These are phyloP conservation scores for Eurois occulta DNA, from an alignment of 2,888 invertebrate genomes.

Conservation along the genomic window DNA sequence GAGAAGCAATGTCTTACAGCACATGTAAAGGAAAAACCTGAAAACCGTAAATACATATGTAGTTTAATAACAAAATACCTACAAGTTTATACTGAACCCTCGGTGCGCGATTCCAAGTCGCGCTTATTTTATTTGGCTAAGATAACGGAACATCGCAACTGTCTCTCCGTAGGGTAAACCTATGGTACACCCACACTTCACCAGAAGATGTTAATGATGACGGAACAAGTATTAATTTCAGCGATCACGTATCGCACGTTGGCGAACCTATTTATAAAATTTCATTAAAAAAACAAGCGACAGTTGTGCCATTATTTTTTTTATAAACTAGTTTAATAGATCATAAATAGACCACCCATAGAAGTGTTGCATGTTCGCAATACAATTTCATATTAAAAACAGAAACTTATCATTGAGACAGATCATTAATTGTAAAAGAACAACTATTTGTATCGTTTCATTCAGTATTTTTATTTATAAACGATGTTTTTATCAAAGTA, in stretches of 20 bases:
- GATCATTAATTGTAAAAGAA: conserved; percentile 36
- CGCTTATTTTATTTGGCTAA: neutral
- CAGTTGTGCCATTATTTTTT: neutral
- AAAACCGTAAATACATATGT: no score
- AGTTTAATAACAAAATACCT: no score
- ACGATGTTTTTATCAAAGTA: conserved; percentile 12
- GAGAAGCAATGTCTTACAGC: no score
- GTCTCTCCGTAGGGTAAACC: neutral
- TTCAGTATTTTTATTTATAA: conserved; percentile 23
- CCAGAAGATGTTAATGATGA: neutral
- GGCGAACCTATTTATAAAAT: conserved; percentile 5
- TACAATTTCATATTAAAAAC: conserved; percentile 12
- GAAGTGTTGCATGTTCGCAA: neutral
- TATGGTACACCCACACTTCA: neutral
- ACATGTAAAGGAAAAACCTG: no score
- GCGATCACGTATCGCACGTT: neutral
- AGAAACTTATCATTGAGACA: conserved; percentile 38
- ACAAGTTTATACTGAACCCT: no score
- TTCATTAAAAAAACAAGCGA: neutral
- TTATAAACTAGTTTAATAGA: conserved; percentile 1
- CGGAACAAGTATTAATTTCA: neutral
- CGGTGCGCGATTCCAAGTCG: no score
- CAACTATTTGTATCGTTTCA: neutral
- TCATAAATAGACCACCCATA: conserved; percentile 39
- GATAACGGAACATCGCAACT: neutral